phyloP scores from a whole-genome alignment of 2,113 vertebrate species.

The Paralichthys olivaceus region DNA sequence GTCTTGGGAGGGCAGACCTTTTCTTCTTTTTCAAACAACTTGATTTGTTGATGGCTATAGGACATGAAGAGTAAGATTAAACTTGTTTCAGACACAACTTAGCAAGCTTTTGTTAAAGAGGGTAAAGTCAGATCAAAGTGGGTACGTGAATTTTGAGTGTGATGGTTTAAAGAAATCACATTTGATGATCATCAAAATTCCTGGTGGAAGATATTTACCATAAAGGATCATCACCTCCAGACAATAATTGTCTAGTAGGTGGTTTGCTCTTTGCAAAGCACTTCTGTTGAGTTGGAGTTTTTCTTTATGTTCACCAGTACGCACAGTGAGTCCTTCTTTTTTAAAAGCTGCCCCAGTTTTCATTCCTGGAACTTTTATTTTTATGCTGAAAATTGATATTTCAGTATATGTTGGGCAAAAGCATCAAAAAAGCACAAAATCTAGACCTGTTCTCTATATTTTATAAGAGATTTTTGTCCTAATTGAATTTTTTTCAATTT shows the following conservation, averaged over 20 bases:
- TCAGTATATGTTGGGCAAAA: conserved; percentile 12
- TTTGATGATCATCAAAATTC: not conserved
- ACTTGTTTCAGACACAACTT: too few relatives aligned
- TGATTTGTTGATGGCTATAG: too few relatives aligned
- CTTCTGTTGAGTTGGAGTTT: not conserved
- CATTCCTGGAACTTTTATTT: conserved; percentile 11
- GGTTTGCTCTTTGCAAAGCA: conserved; percentile 30
- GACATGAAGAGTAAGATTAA: too few relatives aligned
- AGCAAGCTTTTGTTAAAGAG: not conserved
- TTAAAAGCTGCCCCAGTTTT: conserved; percentile 36
- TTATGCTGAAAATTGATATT: conserved; percentile 15
- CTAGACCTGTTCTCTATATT: not conserved
- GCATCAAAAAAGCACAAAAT: not conserved
- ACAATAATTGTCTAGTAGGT: conserved; percentile 26
- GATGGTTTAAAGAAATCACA: not conserved
- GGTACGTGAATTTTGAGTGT: not conserved
- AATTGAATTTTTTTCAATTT: not conserved
- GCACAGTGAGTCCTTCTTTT: conserved; percentile 8
- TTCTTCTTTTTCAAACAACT: too few relatives aligned
- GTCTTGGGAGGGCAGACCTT: too few relatives aligned
- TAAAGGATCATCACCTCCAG: conserved; percentile 11
- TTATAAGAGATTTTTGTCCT: too few relatives aligned
- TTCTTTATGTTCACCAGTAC: conserved; percentile 16
- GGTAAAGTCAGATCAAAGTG: not conserved
- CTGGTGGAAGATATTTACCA: conserved; percentile 9